Base-by-base conservation (phyloP, 2,113 vertebrate genomes). In the Probosciger aterrimus region DNA sequence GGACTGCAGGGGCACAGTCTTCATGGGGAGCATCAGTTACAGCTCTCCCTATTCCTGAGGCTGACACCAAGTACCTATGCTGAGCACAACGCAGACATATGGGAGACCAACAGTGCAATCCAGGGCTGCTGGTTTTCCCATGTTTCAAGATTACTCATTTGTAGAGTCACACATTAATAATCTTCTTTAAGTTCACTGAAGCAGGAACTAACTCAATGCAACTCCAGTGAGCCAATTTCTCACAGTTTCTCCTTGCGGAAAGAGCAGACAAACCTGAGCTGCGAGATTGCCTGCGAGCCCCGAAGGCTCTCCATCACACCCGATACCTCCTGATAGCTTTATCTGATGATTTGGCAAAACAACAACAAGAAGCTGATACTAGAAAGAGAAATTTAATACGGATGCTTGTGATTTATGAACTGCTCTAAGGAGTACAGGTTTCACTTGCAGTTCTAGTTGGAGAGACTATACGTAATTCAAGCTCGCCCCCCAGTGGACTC, bases 401-500 rank as follows among this genome's bases (percentile, higher is more conserved):
- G 39, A 70, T 2, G 74, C 76, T 23, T 67, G 79, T 84, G 92
- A 93, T 83, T 96, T 91, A 93, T n/a, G 62, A 94, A 93, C 74
- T 15, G 23, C 3, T 59, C 23, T 18, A 13, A 64, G 46, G 63
- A 14, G 18, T 25, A 46, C n/a, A 81, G 62, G 55, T 93, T 94
- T 79, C 73, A 24, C 44, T 43, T n/a, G 53, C 47, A 46, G 68
- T n/a, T 93, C 44, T 47, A 17, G 24, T 17, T 39, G 16, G 14
- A 92, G 49, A 69, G 9, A 23, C 2, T 37, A 97, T 97, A 82
- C 1, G 13, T 77, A 96, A 96, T 97, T 97, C 92, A 91, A 82
- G 95, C 50, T 84, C 88, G n/a, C 98, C 98, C 98, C 95, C 98
- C 98, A 97, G 98, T 98, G 98, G 98, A 82, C 62, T 27, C 12